Conservation (phyloP, 2,797 vertebrate species). For the Gorsachius magnificus region DNA sequence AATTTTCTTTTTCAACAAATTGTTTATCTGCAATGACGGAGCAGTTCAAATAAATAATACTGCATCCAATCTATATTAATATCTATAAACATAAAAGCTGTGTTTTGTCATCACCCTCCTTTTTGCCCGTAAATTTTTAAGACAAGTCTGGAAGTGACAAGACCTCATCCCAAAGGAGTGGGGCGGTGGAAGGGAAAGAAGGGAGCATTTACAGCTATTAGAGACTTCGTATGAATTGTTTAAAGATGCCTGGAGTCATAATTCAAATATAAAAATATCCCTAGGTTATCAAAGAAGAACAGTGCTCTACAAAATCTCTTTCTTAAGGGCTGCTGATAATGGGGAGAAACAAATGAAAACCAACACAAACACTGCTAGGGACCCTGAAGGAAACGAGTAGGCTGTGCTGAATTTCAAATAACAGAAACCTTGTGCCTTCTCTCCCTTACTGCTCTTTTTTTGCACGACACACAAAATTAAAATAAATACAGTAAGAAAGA, state of each 20-base stretch:
- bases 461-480: background rate
- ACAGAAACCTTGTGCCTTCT: background rate
- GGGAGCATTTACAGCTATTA: slow-evolving; percentile 30
- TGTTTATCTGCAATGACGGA: background rate
- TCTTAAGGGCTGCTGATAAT: slow-evolving; percentile 19
- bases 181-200: background rate
- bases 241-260: slow-evolving; percentile 18
- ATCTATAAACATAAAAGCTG: background rate
- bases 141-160: slow-evolving; percentile 4
- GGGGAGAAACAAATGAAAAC: slow-evolving; percentile 41
- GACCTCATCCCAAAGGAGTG: background rate
- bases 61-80: background rate
- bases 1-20: background rate
- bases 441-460: background rate
- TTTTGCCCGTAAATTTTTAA: background rate
- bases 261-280: slow-evolving; percentile 31
- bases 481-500: slow-evolving; percentile 8
- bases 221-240: background rate
- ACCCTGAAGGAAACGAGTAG: background rate
- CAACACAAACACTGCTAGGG: background rate
- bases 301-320: background rate
- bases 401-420: background rate
- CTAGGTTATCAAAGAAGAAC: slow-evolving; percentile 23
- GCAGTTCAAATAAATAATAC: background rate
- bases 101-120: background rate